Evolutionary conservation across 2,888 invertebrate species (phyloP).

Genomic region (Coelinius sp.): DNA sequence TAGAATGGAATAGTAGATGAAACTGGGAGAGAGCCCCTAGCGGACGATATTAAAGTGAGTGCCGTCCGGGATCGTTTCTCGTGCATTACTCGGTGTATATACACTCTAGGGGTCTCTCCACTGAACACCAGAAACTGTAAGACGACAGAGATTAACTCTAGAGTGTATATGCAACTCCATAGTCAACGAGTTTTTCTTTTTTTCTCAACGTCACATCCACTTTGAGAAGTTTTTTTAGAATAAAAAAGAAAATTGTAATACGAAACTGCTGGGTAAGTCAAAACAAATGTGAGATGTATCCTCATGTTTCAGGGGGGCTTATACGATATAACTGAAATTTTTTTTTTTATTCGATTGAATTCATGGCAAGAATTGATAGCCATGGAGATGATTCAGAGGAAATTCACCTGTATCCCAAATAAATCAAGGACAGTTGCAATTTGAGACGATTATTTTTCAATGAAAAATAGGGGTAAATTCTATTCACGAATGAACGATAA

Average conservation of each 20-base stretch:
- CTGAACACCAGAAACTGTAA: constrained; percentile 4
- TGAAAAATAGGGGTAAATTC: too few species aligned
- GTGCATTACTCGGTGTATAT: constrained; percentile 21
- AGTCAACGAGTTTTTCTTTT: constrained; percentile 5
- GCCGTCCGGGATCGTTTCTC: constrained; percentile 45
- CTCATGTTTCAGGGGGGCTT: background rate
- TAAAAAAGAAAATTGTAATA: constrained; percentile 1
- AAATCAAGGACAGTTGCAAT: too few species aligned
- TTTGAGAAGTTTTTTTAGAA: background rate
- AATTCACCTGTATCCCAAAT: background rate
- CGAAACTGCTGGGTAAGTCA: background rate
- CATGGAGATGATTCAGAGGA: background rate
- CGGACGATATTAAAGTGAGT: constrained; percentile 52
- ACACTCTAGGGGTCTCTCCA: background rate
- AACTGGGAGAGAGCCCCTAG: constrained; percentile 34
- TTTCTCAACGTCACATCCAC: background rate
- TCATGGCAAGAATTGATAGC: background rate
- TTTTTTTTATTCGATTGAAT: background rate
- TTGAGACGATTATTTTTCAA: too few species aligned
- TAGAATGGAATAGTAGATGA: constrained; percentile 25
- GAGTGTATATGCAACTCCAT: constrained; percentile 19
- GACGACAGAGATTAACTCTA: constrained; percentile 15
- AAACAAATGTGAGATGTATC: background rate
- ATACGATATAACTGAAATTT: background rate
- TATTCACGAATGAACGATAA: too few species aligned